A percentile compares a stretch with the other conserved stretches of the same genome.
Evolutionary conservation across 2,113 vertebrate genomes (phyloP).

Genomic region (Columba janthina): DNA sequence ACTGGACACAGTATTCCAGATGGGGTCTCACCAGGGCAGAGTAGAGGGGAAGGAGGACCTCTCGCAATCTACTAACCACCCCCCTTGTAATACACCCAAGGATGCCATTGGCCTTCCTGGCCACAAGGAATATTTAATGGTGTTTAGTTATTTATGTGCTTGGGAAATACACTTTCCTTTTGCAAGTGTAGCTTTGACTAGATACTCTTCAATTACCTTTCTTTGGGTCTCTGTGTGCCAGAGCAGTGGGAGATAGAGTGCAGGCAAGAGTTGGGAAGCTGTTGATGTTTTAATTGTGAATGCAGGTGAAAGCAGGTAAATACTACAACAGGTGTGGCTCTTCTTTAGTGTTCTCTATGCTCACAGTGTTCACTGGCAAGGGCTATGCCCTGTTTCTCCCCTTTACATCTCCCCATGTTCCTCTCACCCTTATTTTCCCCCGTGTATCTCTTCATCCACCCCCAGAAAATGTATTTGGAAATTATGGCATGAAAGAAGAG

Average conservation of each 20-base stretch:
- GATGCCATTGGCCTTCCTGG: too few relatives aligned
- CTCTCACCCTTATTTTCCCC: neutral
- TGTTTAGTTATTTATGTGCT: neutral
- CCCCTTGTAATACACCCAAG: too few relatives aligned
- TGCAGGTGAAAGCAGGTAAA: neutral
- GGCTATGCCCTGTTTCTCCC: neutral
- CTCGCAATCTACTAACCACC: too few relatives aligned
- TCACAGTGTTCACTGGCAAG: neutral
- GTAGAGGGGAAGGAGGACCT: too few relatives aligned
- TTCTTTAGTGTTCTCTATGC: neutral
- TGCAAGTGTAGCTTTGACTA: neutral
- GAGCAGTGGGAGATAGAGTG: neutral
- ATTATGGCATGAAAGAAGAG: neutral
- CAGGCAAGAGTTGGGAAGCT: neutral
- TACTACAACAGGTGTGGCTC: rapidly evolving
- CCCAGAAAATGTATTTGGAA: neutral
- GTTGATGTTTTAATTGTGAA: neutral
- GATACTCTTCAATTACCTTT: neutral
- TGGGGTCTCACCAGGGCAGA: too few relatives aligned
- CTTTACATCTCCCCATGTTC: neutral
- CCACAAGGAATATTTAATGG: neutral
- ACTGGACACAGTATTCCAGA: too few relatives aligned
- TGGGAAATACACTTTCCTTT: neutral
- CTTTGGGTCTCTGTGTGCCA: neutral
- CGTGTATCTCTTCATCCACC: neutral